These are phyloP conservation scores for Platynereis dumerilii DNA, from an alignment of 2,888 invertebrate species.

Conservation along the genomic window DNA sequence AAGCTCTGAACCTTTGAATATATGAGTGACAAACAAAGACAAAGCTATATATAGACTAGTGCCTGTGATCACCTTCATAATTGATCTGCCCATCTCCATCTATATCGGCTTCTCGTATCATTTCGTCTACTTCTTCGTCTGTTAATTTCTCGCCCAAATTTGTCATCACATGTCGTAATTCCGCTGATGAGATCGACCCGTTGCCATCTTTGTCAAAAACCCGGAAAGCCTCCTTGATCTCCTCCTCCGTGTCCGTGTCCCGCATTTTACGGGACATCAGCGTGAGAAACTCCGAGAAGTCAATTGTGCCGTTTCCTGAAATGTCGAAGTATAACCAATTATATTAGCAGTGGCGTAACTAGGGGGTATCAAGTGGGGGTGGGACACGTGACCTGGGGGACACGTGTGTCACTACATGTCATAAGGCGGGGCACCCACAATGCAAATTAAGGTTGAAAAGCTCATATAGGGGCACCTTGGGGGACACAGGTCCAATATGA, in stretches of 20 bases:
- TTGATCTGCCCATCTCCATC: constrained; percentile 99
- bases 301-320: constrained; percentile 97
- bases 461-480: too few species aligned
- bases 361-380: too few species aligned
- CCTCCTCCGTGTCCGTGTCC: constrained; percentile 98
- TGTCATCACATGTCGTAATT: constrained; percentile 99
- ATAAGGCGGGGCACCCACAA: too few species aligned
- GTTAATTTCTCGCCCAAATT: constrained; percentile 99
- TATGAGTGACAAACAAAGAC: too few species aligned
- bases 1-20: too few species aligned
- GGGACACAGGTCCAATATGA: too few species aligned
- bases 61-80: constrained; percentile 86
- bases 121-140: constrained; percentile 99
- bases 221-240: constrained; percentile 98
- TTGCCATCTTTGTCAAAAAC: constrained; percentile 99
- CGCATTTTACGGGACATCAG: constrained; percentile 99
- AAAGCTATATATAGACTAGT: too few species aligned
- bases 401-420: too few species aligned
- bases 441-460: too few species aligned
- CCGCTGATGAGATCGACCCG: constrained; percentile 97
- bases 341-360: too few species aligned
- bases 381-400: too few species aligned
- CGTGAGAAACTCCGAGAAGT: constrained; percentile 99
- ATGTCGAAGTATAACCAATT: too few species aligned
- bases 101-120: constrained; percentile 98